Evolutionary conservation across 2,113 vertebrate species (phyloP).

Genomic region (Microtus richardsoni): DNA sequence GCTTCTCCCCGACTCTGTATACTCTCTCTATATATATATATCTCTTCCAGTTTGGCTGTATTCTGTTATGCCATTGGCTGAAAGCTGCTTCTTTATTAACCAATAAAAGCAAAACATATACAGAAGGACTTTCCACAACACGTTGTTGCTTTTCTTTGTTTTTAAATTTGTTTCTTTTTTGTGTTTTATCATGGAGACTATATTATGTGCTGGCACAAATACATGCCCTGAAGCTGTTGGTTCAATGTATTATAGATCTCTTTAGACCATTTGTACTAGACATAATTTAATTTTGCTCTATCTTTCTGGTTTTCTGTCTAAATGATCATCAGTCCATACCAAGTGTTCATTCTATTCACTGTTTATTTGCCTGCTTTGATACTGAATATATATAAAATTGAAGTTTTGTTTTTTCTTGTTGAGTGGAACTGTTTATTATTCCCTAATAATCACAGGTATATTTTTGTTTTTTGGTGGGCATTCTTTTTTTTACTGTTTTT

Average conservation of each 20-base stretch:
- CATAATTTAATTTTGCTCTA: neutral
- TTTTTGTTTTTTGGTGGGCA: too few relatives aligned
- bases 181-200: neutral
- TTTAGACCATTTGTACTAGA: neutral
- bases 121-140: too few relatives aligned
- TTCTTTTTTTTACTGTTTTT: too few relatives aligned
- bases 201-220: neutral
- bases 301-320: neutral
- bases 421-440: neutral
- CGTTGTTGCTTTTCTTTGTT: neutral
- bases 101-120: too few relatives aligned
- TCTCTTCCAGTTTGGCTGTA: too few relatives aligned
- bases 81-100: too few relatives aligned
- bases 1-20: too few relatives aligned
- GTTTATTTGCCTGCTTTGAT: neutral
- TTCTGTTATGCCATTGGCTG: too few relatives aligned
- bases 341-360: neutral
- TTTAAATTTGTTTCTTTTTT: neutral
- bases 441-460: neutral
- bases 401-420: neutral
- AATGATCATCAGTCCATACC: too few relatives aligned
- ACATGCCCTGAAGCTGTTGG: neutral
- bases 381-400: neutral
- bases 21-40: too few relatives aligned
- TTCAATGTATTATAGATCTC: neutral